Conservation (phyloP, 2,113 vertebrate genomes). For the Cyprinus carpio region DNA sequence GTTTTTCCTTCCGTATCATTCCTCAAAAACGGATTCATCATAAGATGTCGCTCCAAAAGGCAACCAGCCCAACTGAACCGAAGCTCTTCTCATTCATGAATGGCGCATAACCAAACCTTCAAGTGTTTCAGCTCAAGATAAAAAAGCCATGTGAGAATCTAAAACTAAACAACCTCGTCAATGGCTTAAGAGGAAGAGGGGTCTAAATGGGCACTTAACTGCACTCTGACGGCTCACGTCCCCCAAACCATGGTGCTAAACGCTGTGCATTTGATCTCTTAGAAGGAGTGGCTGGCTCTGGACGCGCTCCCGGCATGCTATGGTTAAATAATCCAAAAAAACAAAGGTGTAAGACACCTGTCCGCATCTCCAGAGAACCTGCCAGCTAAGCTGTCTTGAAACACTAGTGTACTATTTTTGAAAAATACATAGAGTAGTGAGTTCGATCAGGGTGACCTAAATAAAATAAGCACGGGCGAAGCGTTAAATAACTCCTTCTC, state of each 20-base stretch:
- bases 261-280: conserved; percentile 85
- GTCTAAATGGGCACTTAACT: conserved; percentile 75
- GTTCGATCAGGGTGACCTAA: conserved; percentile 92
- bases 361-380: conserved; percentile 87
- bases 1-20: conserved; percentile 6
- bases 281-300: conserved; percentile 83
- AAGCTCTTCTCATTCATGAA: conserved; percentile 56
- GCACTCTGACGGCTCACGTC: conserved; percentile 72
- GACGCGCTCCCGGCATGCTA: conserved; percentile 81
- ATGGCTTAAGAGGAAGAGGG: conserved; percentile 59
- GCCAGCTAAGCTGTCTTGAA: conserved; percentile 91
- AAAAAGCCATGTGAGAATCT: conserved; percentile 61
- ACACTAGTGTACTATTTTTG: conserved; percentile 71
- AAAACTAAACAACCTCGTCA: conserved; percentile 51
- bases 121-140: conserved; percentile 45
- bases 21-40: neutral
- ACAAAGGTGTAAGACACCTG: conserved; percentile 84
- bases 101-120: conserved; percentile 38
- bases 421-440: conserved; percentile 75
- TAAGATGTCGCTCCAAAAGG: conserved; percentile 17
- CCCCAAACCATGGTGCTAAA: conserved; percentile 89
- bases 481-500: conserved; percentile 62
- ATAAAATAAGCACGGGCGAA: conserved; percentile 72
- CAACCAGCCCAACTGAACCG: conserved; percentile 42
- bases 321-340: conserved; percentile 84